These are phyloP conservation scores for Peribatodes rhomboidaria DNA, from an alignment of 2,888 invertebrate species.

Conservation along the genomic window DNA sequence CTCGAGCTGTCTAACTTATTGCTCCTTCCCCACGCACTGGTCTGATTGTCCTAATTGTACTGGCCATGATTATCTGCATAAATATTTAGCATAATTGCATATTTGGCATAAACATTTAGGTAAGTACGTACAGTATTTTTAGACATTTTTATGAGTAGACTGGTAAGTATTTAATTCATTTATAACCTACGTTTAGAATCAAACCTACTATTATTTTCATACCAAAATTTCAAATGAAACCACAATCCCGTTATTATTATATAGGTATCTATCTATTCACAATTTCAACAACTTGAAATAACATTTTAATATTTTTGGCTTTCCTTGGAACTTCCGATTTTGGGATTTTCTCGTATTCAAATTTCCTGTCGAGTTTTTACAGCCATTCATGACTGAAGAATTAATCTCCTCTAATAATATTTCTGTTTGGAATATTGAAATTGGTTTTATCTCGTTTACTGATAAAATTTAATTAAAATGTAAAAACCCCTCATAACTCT, in stretches of 20 bases:
- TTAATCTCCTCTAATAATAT: constrained; percentile 39
- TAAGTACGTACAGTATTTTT: too few species aligned
- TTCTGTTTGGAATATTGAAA: constrained; percentile 30
- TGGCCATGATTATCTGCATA: too few species aligned
- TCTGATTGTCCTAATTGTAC: too few species aligned
- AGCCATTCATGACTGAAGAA: constrained; percentile 30
- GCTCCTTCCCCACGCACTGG: too few species aligned
- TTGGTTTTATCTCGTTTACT: constrained; percentile 11
- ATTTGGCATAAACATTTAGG: too few species aligned
- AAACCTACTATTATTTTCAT: too few species aligned
- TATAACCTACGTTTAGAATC: too few species aligned
- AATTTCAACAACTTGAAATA: constrained; percentile 1
- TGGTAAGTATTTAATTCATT: too few species aligned
- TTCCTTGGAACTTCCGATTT: constrained; percentile 20
- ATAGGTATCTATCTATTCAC: too few species aligned
- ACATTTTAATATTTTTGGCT: constrained; percentile 12
- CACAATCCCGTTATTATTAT: background rate
- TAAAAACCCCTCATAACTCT: background rate
- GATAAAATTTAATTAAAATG: constrained; percentile 3
- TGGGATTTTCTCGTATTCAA: constrained; percentile 19
- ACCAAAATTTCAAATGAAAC: background rate
- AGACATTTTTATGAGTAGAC: too few species aligned
- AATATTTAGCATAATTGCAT: too few species aligned
- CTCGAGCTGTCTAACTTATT: too few species aligned
- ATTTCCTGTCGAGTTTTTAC: constrained; percentile 34